A percentile compares a stretch with the other conserved stretches of the same genome.
phyloP scores from a whole-genome alignment of 2,797 vertebrate genomes.

The Chaenodraco wilsoni region DNA sequence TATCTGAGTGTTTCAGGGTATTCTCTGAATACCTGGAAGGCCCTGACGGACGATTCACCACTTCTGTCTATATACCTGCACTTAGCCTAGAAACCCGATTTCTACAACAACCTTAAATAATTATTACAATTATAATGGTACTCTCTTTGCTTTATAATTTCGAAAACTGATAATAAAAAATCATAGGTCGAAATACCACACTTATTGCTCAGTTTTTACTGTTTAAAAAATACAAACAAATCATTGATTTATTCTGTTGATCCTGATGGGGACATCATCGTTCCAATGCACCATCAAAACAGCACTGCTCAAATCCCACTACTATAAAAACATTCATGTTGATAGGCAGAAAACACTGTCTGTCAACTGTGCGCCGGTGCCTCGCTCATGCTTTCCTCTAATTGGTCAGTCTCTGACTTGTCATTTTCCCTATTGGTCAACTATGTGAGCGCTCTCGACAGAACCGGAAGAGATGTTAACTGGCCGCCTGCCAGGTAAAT shows the following conservation, averaged over 20 bases:
- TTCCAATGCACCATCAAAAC: not conserved
- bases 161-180: too few relatives aligned
- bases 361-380: not conserved
- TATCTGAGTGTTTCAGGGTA: too few relatives aligned
- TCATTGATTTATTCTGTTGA: not conserved
- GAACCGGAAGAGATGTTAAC: conserved; percentile 68
- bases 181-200: not conserved
- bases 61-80: too few relatives aligned
- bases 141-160: too few relatives aligned
- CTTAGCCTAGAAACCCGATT: too few relatives aligned
- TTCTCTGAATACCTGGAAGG: too few relatives aligned
- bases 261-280: not conserved
- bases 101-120: too few relatives aligned
- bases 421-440: conserved; percentile 60
- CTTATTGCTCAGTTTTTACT: not conserved
- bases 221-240: not conserved
- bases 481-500: conserved; percentile 72
- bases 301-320: not conserved
- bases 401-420: conserved; percentile 44
- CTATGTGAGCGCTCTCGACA: conserved; percentile 2
- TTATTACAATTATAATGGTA: too few relatives aligned
- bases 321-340: conserved; percentile 43
- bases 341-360: conserved; percentile 37
- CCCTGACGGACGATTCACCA: too few relatives aligned
- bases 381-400: not conserved